These are phyloP conservation scores for Silurus glanis DNA, from an alignment of 2,113 vertebrate species.

Conservation along the genomic window DNA sequence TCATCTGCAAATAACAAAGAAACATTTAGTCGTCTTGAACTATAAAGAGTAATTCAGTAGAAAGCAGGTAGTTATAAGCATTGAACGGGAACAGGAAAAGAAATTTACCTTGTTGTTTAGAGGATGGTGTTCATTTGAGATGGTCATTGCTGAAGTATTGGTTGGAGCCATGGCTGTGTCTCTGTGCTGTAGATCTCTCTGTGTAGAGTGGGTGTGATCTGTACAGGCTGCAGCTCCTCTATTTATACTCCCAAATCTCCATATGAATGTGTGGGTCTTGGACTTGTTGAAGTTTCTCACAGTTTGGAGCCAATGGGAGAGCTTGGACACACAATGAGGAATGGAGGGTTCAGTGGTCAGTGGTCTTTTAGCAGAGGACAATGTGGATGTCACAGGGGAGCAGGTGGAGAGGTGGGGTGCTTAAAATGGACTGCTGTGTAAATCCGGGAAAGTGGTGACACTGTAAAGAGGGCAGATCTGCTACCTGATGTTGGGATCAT, in stretches of 20 bases:
- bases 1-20: conserved; percentile 45
- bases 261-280: conserved; percentile 73
- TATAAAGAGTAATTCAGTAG: neutral
- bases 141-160: conserved; percentile 58
- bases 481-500: conserved; percentile 39
- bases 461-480: conserved; percentile 45
- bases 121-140: conserved; percentile 62
- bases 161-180: conserved; percentile 66
- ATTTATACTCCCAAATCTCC: conserved; percentile 71
- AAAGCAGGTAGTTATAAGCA: neutral
- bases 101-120: conserved; percentile 67
- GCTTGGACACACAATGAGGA: conserved; percentile 45
- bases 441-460: conserved; percentile 54
- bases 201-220: conserved; percentile 61
- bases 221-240: conserved; percentile 62
- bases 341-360: conserved; percentile 42
- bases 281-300: conserved; percentile 68
- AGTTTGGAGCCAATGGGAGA: conserved; percentile 69
- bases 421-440: conserved; percentile 38
- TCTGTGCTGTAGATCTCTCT: conserved; percentile 63
- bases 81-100: conserved; percentile 18
- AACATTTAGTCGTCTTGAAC: neutral
- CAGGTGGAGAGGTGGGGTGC: conserved; percentile 62
- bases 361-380: conserved; percentile 54
- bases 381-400: conserved; percentile 64